Evolutionary conservation across 2,888 invertebrate species (phyloP).

Genomic region (Megamerina dolium): DNA sequence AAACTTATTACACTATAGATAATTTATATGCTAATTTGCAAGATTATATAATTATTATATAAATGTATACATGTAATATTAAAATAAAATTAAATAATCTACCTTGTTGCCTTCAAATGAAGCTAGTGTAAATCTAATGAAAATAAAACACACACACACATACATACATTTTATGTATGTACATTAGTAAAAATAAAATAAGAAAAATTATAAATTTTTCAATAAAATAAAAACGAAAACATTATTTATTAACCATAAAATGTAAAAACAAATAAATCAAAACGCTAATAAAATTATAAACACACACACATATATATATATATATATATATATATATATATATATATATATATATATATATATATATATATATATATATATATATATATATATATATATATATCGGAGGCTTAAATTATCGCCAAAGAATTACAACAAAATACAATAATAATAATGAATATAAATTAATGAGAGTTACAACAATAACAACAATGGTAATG

Average conservation of each 20-base stretch:
- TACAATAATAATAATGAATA: conserved; percentile 24
- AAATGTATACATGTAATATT: conserved; percentile 11
- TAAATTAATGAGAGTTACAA: conserved; percentile 14
- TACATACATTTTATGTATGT: too few relatives aligned
- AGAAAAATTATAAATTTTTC: neutral
- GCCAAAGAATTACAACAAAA: conserved; percentile 41
- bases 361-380: too few relatives aligned
- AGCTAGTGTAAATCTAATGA: conserved; percentile 34
- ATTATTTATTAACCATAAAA: neutral
- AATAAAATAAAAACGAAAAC: neutral
- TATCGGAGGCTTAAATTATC: conserved; percentile 49
- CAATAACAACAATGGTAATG: conserved; percentile 9
- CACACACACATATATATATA: conserved; percentile 22
- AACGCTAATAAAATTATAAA: conserved; percentile 7
- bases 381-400: conserved; percentile 35
- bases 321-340: conserved; percentile 19
- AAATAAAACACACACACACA: conserved; percentile 11
- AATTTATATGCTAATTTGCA: too few relatives aligned
- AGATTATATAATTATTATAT: conserved; percentile 15
- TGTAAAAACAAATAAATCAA: conserved; percentile 4
- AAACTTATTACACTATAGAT: too few relatives aligned
- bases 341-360: too few relatives aligned
- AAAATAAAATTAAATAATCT: conserved; percentile 28
- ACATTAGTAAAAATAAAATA: neutral
- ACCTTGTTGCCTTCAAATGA: conserved; percentile 48